Evolutionary conservation across 2,888 invertebrate genomes (phyloP), one percentile per base, ranked within the genome.

Genomic region (Automeris io): DNA sequence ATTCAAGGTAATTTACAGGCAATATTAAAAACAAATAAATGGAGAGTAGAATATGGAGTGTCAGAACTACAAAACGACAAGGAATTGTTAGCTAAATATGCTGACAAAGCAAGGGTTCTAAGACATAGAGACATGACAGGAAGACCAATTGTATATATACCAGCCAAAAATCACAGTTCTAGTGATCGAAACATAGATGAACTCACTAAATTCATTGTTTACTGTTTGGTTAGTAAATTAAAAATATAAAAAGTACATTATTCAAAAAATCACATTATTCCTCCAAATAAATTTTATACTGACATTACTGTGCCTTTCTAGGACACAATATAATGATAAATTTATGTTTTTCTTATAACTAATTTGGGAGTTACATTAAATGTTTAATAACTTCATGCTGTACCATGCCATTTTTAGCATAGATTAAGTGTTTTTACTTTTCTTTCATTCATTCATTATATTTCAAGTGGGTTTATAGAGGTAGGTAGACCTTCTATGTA

Each of bases 11-110:
- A 38, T 34, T 82, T 81, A 23, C 58, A 93, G 92, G 92, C 92
- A 36, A 89, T 93, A 56, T 70, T 93, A 43, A 93, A 93, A 85
- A 93, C 93, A 33, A 93, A 93, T 64, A 93, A 93, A 75, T 94
- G 94, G 94, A 88, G 92, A 45, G 83, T 83, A 35, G 92, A 93
- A 49, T 93, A 92, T 76, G 92, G 91, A 34, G 92, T 93, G 2
- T 73, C 83, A 13, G 79, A 85, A 6, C 69, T 94, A 22, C 86
- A 74, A 18, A 77, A 87, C 40, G 87, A 90, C 24, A 78, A 80
- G 45, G 80, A 83, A 36, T 58, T 86, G n/a, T 70, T 86, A 56
- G 88, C 90, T 48, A 89, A 88, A 42, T 89, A 93, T 67, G 68
- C 88, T 42, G 71, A 87, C 42, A 93, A 92, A 68, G 93, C 92